A percentile compares a stretch with the other conserved stretches of the same genome.
These are phyloP conservation scores for Conchocele bisecta DNA, from an alignment of 2,888 invertebrate genomes.

Conservation along the genomic window DNA sequence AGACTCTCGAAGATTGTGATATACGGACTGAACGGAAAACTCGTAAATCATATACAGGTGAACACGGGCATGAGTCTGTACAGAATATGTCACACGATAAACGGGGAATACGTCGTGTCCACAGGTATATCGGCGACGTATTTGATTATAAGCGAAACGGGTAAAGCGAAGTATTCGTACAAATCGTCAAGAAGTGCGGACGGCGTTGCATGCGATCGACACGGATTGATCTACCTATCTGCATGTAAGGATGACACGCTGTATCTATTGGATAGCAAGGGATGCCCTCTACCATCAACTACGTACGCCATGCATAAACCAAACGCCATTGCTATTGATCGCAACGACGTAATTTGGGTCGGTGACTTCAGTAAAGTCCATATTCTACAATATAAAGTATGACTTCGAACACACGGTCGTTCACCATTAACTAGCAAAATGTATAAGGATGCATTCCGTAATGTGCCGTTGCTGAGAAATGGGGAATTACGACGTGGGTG, in stretches of 20 bases:
- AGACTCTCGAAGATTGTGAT: constrained; percentile 34
- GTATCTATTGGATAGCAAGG: constrained; percentile 44
- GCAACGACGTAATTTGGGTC: constrained; percentile 49
- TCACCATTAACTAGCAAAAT: no score
- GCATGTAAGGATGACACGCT: constrained; percentile 49
- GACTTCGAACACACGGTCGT: no score
- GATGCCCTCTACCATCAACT: constrained; percentile 41
- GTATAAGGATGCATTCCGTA: no score
- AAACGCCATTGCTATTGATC: constrained; percentile 50
- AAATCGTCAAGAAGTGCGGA: constrained; percentile 43
- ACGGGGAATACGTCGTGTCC: constrained; percentile 47
- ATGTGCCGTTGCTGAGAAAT: no score
- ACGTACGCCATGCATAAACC: constrained; percentile 57
- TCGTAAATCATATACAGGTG: constrained; percentile 27
- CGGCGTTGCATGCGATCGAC: constrained; percentile 48
- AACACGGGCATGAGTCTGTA: constrained; percentile 42
- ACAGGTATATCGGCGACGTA: constrained; percentile 47
- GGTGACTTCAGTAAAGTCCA: constrained; percentile 56
- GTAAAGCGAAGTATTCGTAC: constrained; percentile 43
- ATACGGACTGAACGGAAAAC: constrained; percentile 35
- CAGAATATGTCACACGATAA: constrained; percentile 49
- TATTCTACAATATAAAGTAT: constrained; percentile 43
- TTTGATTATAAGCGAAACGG: constrained; percentile 40
- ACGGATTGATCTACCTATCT: constrained; percentile 54
- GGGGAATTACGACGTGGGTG: no score